Evolutionary conservation across 2,113 vertebrate species (phyloP), one percentile per base, ranked within the genome.

Genomic region (Colinus virginianus): DNA sequence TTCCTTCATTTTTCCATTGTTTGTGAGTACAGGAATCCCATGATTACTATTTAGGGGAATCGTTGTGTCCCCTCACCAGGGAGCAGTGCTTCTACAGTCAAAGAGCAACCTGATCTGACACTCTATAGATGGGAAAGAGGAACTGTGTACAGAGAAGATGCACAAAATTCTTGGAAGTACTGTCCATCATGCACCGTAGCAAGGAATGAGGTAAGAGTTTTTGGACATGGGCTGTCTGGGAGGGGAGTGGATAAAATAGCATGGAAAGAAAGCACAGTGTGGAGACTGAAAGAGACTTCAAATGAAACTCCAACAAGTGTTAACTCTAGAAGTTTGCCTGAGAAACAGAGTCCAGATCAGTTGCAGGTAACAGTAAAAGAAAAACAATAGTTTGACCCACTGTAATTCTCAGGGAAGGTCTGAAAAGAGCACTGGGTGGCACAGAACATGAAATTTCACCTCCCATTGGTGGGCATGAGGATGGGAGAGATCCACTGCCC

Each of bases 311-410:
- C 67, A 79, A 0, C 48, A 76, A 74, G 20, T 93, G 68, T 89
- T 88, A 92, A 32, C 42, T 77, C 87, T 85, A 61, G 59, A 89
- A 67, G 18, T 87, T 69, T 93, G 70, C 64, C 75, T 93, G 71
- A 87, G 71, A 93, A 43, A 88, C 59, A 89, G 81, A 72, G 38
- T 92, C 72, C 82, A 87, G 40, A 85, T 74, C 81, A 91, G 61
- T 72, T 78, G 87, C 78, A 86, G 84, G 68, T 74, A 93, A 85
- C 22, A 86, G 46, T 53, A 68, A 80, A 91, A 92, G 17, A 71
- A 93, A 94, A 91, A 42, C 82, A 93, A 68, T 34, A 49, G 6
- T 79, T 93, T 89, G 53, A 84, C 59, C 56, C 21, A 2, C 56
- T 62, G 21, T 26, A 46, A 17, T 59, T 82, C 55, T 61, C n/a